Conservation (phyloP, 2,113 vertebrate genomes). For the Rhinoderma darwinii region DNA sequence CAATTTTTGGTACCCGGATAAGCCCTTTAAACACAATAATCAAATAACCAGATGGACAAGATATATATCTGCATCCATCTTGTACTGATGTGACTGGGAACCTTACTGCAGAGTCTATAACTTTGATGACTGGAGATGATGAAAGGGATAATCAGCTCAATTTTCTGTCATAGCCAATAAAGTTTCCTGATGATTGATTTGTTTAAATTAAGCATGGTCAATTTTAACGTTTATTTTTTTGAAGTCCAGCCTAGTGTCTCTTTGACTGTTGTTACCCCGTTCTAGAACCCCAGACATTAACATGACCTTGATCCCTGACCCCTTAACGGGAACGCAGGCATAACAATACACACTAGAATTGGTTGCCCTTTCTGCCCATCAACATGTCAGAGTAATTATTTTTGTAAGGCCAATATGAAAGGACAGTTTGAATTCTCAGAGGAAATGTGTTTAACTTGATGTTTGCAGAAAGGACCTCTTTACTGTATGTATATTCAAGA, state of each 20-base stretch:
- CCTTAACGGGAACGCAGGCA: background rate
- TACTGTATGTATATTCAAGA: conserved; percentile 54
- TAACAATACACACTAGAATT: background rate
- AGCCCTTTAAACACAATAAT: too few species aligned
- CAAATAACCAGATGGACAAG: too few species aligned
- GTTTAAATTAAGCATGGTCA: background rate
- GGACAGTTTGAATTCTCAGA: conserved; percentile 37
- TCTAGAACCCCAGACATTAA: background rate
- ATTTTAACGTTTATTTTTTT: background rate
- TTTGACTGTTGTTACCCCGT: background rate
- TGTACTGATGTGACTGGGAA: background rate
- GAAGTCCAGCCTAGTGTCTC: background rate
- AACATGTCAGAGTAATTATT: conserved; percentile 36
- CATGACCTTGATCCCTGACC: background rate
- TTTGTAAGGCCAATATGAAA: conserved; percentile 23
- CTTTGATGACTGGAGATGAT: background rate
- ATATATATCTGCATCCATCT: too few species aligned
- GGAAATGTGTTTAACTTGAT: conserved; percentile 44
- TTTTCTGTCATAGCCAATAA: background rate
- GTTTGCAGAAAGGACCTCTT: conserved; percentile 54
- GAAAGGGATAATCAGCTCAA: background rate
- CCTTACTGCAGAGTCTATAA: background rate
- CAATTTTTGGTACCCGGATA: too few species aligned
- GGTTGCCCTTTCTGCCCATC: conserved; percentile 14
- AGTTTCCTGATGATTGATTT: background rate